Evolutionary conservation across 2,113 vertebrate species (phyloP).

Genomic region (Pionites leucogaster): DNA sequence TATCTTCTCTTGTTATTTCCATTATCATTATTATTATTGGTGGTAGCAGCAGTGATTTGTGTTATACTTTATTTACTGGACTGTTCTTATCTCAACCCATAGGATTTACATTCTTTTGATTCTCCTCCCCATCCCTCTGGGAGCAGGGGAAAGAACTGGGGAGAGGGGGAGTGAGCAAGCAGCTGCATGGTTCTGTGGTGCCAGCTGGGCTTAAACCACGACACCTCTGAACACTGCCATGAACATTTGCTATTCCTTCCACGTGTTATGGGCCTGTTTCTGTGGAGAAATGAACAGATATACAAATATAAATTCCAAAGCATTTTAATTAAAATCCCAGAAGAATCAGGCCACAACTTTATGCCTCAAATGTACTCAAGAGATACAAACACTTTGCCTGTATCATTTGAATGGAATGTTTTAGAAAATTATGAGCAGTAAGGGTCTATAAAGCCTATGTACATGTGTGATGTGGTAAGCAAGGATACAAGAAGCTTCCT

Average conservation of each 20-base stretch:
- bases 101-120: too few relatives aligned
- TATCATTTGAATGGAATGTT: not conserved
- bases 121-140: too few relatives aligned
- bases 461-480: not conserved
- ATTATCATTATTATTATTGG: too few relatives aligned
- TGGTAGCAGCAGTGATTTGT: too few relatives aligned
- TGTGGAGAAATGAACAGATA: not conserved
- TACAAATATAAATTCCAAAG: not conserved
- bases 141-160: too few relatives aligned
- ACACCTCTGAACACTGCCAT: not conserved
- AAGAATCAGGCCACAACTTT: not conserved
- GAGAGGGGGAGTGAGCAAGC: too few relatives aligned
- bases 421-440: not conserved
- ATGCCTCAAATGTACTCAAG: not conserved
- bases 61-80: too few relatives aligned
- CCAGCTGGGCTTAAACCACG: too few relatives aligned
- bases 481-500: not conserved
- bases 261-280: not conserved
- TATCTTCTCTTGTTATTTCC: too few relatives aligned
- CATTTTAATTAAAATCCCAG: not conserved
- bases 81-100: too few relatives aligned
- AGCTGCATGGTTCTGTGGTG: too few relatives aligned
- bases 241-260: not conserved
- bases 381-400: not conserved
- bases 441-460: not conserved